phyloP scores from a whole-genome alignment of 2,797 vertebrate genomes.

The Coilia nasus region DNA sequence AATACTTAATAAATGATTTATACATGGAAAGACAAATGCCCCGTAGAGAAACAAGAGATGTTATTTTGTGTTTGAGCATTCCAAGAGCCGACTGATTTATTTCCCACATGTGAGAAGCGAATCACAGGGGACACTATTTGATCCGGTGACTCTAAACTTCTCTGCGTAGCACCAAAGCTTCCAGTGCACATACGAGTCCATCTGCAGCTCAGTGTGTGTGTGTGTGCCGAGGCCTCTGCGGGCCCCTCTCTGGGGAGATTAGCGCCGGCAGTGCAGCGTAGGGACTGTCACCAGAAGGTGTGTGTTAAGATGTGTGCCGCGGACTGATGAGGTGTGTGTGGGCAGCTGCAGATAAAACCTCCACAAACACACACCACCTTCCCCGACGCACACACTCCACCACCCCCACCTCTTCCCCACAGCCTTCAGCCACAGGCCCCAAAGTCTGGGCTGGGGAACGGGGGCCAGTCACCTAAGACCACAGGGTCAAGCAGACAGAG shows the following conservation, averaged over 20 bases:
- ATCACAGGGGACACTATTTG: conserved; percentile 11
- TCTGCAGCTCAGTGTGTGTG: background rate
- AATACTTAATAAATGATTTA: conserved; percentile 21
- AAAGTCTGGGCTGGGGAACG: background rate
- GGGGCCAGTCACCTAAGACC: background rate
- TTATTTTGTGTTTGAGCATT: conserved; percentile 10
- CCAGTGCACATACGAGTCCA: background rate
- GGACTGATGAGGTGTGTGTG: conserved; percentile 74
- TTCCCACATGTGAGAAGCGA: background rate
- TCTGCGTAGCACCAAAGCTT: background rate
- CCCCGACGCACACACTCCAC: conserved; percentile 28
- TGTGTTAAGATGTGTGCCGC: conserved; percentile 58
- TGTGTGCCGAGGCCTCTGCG: background rate
- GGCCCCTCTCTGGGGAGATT: background rate
- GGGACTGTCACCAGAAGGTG: conserved; percentile 74
- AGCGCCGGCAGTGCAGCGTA: conserved; percentile 73
- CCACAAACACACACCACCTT: conserved; percentile 12
- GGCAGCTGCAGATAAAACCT: conserved; percentile 64
- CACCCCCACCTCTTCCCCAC: conserved; percentile 27
- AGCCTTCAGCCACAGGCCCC: background rate
- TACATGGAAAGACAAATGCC: background rate
- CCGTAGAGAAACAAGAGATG: background rate
- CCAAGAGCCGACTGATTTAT: background rate
- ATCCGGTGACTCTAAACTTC: background rate
- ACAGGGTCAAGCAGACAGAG: conserved; percentile 6